Conservation (phyloP, 2,113 vertebrate species). For the human (Homo sapiens) region DNA sequence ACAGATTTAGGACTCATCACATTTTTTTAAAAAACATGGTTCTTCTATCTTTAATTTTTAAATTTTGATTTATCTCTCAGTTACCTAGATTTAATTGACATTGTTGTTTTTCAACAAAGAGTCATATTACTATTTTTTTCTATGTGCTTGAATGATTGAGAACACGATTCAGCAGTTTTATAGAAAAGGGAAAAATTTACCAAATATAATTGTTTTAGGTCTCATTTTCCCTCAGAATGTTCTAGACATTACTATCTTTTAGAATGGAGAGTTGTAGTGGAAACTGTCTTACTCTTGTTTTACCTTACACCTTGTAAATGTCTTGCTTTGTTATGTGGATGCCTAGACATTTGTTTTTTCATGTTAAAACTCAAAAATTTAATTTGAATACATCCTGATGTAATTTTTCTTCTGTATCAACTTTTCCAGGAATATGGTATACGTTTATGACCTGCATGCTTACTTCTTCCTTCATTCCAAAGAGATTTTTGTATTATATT, state of each 20-base stretch:
- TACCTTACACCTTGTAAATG: neutral
- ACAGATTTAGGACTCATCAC: neutral
- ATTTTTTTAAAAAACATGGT: neutral
- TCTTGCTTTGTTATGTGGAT: neutral
- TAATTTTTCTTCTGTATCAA: neutral
- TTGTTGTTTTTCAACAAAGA: slow-evolving; percentile 45
- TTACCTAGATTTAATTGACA: slow-evolving; percentile 12
- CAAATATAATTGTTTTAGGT: neutral
- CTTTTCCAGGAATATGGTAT: neutral
- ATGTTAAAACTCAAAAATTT: neutral
- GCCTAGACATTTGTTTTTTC: neutral
- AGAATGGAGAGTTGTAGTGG: neutral
- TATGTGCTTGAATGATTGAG: slow-evolving; percentile 16
- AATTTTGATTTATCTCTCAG: slow-evolving; percentile 15
- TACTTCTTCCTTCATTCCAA: neutral
- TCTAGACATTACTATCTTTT: neutral
- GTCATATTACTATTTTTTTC: slow-evolving; percentile 22
- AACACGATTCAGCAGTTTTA: neutral
- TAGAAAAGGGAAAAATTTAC: neutral
- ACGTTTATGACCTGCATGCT: neutral
- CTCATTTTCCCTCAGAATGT: neutral
- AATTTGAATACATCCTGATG: neutral
- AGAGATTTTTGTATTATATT: neutral
- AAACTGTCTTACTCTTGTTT: neutral
- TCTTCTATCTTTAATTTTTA: slow-evolving; percentile 27